Conservation (phyloP, 2,113 vertebrate genomes). For the Eira barbara region DNA sequence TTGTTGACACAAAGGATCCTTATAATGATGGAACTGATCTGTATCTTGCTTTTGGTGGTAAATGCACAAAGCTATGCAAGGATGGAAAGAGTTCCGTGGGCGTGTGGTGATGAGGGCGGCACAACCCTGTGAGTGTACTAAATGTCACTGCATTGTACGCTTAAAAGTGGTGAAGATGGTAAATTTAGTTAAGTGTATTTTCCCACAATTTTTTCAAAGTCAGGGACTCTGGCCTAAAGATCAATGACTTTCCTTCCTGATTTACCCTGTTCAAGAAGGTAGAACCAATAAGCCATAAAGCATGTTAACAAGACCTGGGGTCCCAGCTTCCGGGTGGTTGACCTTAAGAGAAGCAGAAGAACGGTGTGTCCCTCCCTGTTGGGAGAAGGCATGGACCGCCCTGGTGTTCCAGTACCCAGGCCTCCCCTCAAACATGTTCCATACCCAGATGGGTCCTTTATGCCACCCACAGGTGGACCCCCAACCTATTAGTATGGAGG, state of each 20-base stretch:
- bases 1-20: background rate
- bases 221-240: too few species aligned
- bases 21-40: background rate
- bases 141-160: background rate
- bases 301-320: too few species aligned
- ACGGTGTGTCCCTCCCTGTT: accelerated
- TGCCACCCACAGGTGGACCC: background rate
- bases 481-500: background rate
- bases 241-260: background rate
- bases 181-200: background rate
- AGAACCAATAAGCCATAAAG: background rate
- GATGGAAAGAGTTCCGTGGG: background rate
- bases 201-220: background rate
- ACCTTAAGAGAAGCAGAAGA: background rate
- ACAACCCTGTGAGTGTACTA: background rate
- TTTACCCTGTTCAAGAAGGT: background rate
- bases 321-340: background rate
- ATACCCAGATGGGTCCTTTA: background rate
- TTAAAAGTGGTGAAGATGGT: background rate
- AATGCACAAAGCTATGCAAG: background rate
- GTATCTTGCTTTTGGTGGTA: background rate
- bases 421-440: background rate
- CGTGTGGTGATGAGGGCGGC: accelerated
- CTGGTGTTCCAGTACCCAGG: too few species aligned
- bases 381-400: background rate